Percentiles rank a stretch among this genome's conserved stretches.
These are phyloP conservation scores for Pampus argenteus DNA, from an alignment of 2,797 vertebrate genomes.

Conservation along the genomic window DNA sequence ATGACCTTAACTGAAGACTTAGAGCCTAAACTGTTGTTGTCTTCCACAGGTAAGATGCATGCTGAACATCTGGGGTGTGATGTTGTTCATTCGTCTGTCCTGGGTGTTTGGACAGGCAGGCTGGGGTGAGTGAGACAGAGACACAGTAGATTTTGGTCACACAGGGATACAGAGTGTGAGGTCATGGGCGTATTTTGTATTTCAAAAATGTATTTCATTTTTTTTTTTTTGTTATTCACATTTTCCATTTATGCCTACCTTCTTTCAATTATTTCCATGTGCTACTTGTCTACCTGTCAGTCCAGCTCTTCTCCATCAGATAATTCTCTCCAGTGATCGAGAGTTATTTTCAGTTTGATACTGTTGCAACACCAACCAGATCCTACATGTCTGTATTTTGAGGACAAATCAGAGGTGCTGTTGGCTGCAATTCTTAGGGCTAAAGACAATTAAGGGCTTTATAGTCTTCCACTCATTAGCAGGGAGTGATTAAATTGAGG, in stretches of 20 bases:
- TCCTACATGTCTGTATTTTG: slow-evolving; percentile 8
- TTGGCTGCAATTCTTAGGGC: slow-evolving; percentile 10
- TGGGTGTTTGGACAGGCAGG: slow-evolving; percentile 99
- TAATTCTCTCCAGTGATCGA: not conserved
- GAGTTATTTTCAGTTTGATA: slow-evolving; percentile 14
- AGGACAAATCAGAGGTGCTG: slow-evolving; percentile 8
- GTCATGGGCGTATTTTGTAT: not conserved
- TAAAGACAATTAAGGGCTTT: slow-evolving; percentile 33
- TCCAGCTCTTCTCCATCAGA: not conserved
- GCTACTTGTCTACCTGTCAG: not conserved
- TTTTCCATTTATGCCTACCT: not conserved
- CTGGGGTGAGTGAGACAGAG: slow-evolving; percentile 87
- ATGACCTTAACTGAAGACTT: not conserved
- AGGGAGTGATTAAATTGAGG: slow-evolving; percentile 35
- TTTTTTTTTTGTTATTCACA: not conserved
- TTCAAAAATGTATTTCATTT: not conserved
- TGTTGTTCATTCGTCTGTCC: slow-evolving; percentile 99
- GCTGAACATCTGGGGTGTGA: slow-evolving; percentile 99
- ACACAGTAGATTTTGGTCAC: not conserved
- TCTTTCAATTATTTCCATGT: not conserved
- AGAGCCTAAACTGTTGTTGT: slow-evolving; percentile 19
- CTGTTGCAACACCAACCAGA: slow-evolving; percentile 11
- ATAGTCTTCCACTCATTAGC: slow-evolving; percentile 24
- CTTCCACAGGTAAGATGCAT: slow-evolving; percentile 94
- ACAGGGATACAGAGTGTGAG: too few relatives aligned